These are phyloP conservation scores for Phthorimaea operculella DNA, from an alignment of 1,140 invertebrate species.

Conservation along the genomic window DNA sequence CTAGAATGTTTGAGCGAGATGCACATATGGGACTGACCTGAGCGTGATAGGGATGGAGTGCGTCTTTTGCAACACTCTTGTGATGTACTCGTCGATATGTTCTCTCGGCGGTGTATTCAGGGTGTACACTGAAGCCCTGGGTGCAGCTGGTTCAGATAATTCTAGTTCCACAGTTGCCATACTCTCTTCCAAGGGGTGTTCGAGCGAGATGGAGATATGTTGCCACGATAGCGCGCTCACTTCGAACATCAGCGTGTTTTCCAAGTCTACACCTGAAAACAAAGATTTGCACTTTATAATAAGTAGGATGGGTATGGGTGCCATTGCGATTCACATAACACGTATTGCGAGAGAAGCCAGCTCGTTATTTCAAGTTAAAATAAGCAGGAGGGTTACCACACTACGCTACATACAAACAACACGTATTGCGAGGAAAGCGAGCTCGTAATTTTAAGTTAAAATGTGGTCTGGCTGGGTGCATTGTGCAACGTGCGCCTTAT, in stretches of 20 bases:
- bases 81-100: constrained; percentile 79
- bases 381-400: too few species aligned
- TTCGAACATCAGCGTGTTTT: constrained; percentile 89
- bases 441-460: too few species aligned
- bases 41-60: constrained; percentile 91
- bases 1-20: too few species aligned
- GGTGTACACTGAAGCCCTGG: constrained; percentile 70
- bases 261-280: constrained; percentile 71
- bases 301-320: too few species aligned
- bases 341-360: too few species aligned
- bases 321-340: too few species aligned
- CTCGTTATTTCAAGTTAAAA: too few species aligned
- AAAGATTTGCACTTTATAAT: too few species aligned
- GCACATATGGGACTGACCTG: too few species aligned
- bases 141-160: constrained; percentile 80
- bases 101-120: constrained; percentile 63
- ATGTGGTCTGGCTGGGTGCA: too few species aligned
- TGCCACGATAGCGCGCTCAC: constrained; percentile 89
- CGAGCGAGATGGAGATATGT: constrained; percentile 89
- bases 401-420: too few species aligned
- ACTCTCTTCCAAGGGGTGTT: constrained; percentile 92
- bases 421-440: background rate
- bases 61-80: constrained; percentile 88
- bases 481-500: too few species aligned
- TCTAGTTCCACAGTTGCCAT: constrained; percentile 93